Conservation (phyloP, 2,888 invertebrate species). For the Diaprepes abbreviatus region DNA sequence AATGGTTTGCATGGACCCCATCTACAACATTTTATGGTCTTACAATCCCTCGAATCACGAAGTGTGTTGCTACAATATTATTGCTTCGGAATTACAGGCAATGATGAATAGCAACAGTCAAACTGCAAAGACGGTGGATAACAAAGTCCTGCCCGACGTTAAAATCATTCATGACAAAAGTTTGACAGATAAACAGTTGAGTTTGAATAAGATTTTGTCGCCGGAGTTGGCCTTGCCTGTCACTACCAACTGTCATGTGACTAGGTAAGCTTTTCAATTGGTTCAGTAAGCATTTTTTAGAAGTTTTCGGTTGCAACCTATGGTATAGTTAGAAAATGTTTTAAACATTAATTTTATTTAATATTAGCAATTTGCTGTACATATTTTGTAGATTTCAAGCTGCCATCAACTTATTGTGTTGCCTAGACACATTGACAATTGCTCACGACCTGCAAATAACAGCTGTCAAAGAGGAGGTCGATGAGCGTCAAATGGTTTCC, state of each 20-base stretch:
- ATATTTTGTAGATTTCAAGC: constrained; percentile 78
- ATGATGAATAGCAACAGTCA: constrained; percentile 28
- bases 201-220: constrained; percentile 76
- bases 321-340: too few relatives aligned
- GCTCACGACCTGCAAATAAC: constrained; percentile 78
- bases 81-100: constrained; percentile 79
- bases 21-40: constrained; percentile 95
- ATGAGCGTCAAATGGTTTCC: constrained; percentile 68
- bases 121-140: constrained; percentile 60
- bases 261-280: constrained; percentile 60
- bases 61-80: constrained; percentile 86
- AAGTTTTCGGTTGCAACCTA: too few relatives aligned
- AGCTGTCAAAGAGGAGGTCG: constrained; percentile 70
- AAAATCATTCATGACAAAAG: constrained; percentile 54
- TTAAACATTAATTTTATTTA: too few relatives aligned
- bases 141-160: constrained; percentile 57
- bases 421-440: constrained; percentile 88
- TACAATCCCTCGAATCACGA: constrained; percentile 79
- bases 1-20: constrained; percentile 88
- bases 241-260: constrained; percentile 77
- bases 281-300: too few relatives aligned
- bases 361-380: too few relatives aligned
- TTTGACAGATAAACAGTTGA: constrained; percentile 57
- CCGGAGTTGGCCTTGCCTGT: constrained; percentile 88
- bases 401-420: constrained; percentile 90